Base-by-base conservation (phyloP, 2,888 invertebrate genomes). In the Diarsia rubi region DNA sequence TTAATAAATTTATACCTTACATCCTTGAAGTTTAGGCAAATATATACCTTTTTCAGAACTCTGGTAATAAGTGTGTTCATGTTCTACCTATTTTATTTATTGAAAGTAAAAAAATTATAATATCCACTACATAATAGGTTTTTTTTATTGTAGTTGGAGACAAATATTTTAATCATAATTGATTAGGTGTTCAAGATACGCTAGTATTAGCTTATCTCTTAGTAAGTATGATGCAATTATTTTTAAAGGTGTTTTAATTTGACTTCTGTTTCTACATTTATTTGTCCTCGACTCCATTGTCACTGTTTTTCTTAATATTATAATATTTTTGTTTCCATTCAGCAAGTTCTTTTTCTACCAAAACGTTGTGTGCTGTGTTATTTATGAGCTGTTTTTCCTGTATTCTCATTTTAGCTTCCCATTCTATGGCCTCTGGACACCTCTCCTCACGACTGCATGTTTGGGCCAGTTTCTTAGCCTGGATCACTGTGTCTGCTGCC, bases 401-500 rank as follows among this genome's bases (percentile, higher is more conserved):
- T 21, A 84, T 73, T 52, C 92, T 89, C 37, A 95, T 73, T 71
- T 92, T 85, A 54, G 88, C 87, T 83, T 92, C 90, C 0, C 92
- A 70, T 45, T 91, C 91, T 45, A 90, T 89, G 65, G 71, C 71
- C 60, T 87, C 75, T 72, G 86, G 62, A 62, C 75, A 3, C 85
- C 79, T 37, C 91, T 87, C 45, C 93, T 16, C 12, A 0, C 12
- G 37, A 21, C 16, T 12, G 60, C 21, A 79, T 44, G 87, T 91
- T 62, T 92, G 91, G 19, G 88, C 89, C 21, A 93, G 94, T 93
- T 81, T 87, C 86, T 95, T 95, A n/a, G 95, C 96, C 21, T 92
- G 85, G 59, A 92, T 89, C 3, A 95, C 97, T 11, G 98, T 97
- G 75, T 97, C 97, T 88, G 97, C 96, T 0, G 98, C 98, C 92